Evolutionary conservation across 2,888 invertebrate genomes (phyloP).

Genomic region (Papilio gigon): DNA sequence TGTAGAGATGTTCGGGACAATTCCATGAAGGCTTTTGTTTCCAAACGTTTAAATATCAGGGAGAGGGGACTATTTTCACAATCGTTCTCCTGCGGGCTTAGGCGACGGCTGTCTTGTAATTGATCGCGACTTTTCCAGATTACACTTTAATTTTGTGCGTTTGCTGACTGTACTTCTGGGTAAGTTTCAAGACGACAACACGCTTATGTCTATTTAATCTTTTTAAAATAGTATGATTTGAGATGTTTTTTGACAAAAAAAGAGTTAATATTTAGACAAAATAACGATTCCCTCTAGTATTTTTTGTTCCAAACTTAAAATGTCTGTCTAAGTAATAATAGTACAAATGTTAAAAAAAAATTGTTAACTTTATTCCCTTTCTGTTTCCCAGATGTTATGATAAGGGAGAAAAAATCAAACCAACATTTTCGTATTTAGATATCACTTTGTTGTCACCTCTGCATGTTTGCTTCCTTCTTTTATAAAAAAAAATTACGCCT

Average conservation of each 20-base stretch:
- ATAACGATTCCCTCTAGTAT: background rate
- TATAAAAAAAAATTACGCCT: background rate
- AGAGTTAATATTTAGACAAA: too few relatives aligned
- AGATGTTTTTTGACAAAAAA: background rate
- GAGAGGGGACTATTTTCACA: constrained; percentile 17
- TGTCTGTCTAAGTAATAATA: too few relatives aligned
- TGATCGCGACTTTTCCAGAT: constrained; percentile 4
- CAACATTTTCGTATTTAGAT: background rate
- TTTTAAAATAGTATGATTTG: background rate
- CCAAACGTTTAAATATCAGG: constrained; percentile 9
- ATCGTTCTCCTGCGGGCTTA: constrained; percentile 8
- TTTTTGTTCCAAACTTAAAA: background rate
- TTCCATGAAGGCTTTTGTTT: constrained; percentile 24
- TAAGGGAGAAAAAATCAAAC: background rate
- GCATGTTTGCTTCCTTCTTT: too few relatives aligned
- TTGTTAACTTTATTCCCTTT: background rate
- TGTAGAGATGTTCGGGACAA: background rate
- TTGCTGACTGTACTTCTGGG: background rate
- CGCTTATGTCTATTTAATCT: background rate
- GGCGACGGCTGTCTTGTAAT: constrained; percentile 11
- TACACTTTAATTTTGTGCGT: background rate
- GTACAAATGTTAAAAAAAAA: too few relatives aligned
- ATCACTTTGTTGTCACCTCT: too few relatives aligned
- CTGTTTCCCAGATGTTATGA: background rate
- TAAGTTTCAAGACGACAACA: background rate